Evolutionary conservation across 2,113 vertebrate species (phyloP).

Genomic region (Erythrocercus mccallii): DNA sequence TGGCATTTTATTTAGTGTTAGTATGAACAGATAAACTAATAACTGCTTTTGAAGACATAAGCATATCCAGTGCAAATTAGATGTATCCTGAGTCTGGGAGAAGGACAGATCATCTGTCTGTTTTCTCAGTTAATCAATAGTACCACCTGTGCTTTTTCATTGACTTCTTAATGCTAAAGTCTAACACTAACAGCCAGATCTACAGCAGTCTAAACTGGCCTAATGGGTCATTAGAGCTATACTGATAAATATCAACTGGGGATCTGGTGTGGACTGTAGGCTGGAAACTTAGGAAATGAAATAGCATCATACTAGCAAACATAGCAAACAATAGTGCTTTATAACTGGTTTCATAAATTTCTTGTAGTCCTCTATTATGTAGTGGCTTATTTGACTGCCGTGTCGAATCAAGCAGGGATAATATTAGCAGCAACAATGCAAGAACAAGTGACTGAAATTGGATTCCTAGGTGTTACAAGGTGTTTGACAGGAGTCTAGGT

Average conservation of each 20-base stretch:
- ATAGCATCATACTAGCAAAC: no score
- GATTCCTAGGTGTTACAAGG: neutral
- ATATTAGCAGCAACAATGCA: neutral
- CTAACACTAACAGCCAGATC: neutral
- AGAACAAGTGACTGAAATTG: neutral
- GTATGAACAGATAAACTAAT: neutral
- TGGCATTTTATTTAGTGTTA: neutral
- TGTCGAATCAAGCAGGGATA: neutral
- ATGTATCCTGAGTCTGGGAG: neutral
- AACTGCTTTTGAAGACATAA: neutral
- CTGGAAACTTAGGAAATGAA: neutral
- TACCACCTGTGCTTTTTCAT: slow-evolving; percentile 22
- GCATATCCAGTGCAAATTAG: neutral
- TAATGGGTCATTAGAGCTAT: slow-evolving; percentile 35
- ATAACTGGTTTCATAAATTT: neutral
- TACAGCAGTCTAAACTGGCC: neutral
- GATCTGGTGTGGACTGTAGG: neutral
- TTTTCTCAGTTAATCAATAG: slow-evolving; percentile 22
- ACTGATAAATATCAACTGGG: neutral
- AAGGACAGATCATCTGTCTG: neutral
- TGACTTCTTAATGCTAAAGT: slow-evolving; percentile 8
- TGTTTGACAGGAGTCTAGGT: neutral
- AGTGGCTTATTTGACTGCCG: neutral
- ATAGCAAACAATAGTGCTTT: neutral
- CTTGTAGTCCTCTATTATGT: neutral